A percentile compares a stretch with the other conserved stretches of the same genome.
phyloP scores from a whole-genome alignment of 2,797 vertebrate species.

The Luscinia megarhynchos region DNA sequence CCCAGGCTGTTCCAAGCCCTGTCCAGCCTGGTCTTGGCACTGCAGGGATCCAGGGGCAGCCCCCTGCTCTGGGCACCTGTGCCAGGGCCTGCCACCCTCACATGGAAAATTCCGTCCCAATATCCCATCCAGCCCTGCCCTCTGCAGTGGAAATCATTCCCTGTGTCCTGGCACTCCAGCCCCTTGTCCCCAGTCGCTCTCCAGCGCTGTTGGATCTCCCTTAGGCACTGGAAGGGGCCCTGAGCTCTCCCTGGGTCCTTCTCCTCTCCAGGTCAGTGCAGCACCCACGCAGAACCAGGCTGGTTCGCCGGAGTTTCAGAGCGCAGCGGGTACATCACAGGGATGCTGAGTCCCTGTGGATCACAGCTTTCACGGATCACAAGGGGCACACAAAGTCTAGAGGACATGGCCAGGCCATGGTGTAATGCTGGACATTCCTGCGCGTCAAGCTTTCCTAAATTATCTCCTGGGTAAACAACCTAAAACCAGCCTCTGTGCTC shows the following conservation, averaged over 20 bases:
- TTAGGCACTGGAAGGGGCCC: not conserved
- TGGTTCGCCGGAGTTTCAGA: not conserved
- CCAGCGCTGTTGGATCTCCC: not conserved
- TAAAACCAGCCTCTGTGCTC: not conserved
- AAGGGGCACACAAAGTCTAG: not conserved
- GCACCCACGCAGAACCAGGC: not conserved
- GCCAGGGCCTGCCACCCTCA: not conserved
- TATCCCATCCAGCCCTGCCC: fast-evolving
- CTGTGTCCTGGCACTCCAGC: fast-evolving
- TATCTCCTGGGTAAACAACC: constrained; percentile 20
- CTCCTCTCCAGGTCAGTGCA: not conserved
- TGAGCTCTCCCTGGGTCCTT: not conserved
- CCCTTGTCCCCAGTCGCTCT: not conserved
- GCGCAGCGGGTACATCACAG: not conserved
- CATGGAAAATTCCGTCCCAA: fast-evolving
- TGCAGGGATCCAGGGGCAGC: not conserved
- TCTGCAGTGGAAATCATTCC: not conserved
- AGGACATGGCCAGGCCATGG: not conserved
- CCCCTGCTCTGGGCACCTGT: not conserved
- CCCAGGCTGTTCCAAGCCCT: not conserved
- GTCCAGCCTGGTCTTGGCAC: fast-evolving
- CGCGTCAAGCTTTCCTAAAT: constrained; percentile 30
- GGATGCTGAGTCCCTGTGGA: not conserved
- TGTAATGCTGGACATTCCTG: not conserved
- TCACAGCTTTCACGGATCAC: not conserved